phyloP scores from a whole-genome alignment of 2,113 vertebrate genomes.

The Hemicordylus capensis region DNA sequence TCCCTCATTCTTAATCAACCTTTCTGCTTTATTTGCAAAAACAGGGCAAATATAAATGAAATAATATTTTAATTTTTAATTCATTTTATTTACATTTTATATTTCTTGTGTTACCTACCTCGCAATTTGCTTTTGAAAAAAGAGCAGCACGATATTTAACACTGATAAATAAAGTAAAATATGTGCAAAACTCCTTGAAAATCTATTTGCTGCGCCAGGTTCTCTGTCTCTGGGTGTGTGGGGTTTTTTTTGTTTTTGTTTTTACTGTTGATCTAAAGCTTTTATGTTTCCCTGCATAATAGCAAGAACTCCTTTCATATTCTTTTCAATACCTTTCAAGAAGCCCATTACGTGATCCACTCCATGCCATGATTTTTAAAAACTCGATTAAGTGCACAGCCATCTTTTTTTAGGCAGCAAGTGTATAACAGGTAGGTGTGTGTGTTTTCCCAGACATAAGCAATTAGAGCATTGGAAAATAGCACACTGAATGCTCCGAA shows the following conservation, averaged over 20 bases:
- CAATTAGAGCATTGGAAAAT: slow-evolving; percentile 86
- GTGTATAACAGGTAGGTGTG: slow-evolving; percentile 64
- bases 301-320: slow-evolving; percentile 62
- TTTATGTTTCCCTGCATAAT: slow-evolving; percentile 60
- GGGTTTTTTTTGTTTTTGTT: no score
- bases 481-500: slow-evolving; percentile 74
- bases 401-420: slow-evolving; percentile 75
- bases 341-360: slow-evolving; percentile 29
- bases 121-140: neutral
- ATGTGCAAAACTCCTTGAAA: slow-evolving; percentile 26
- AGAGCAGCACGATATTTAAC: no score
- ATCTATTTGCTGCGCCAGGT: slow-evolving; percentile 55
- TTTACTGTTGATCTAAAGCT: slow-evolving; percentile 29
- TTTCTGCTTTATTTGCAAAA: neutral
- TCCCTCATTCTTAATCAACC: neutral
- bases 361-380: slow-evolving; percentile 60
- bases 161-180: neutral
- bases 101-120: neutral
- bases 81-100: neutral
- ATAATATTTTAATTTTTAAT: neutral
- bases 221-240: slow-evolving; percentile 40
- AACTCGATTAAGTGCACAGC: slow-evolving; percentile 74
- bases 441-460: slow-evolving; percentile 72
- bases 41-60: neutral
- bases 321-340: slow-evolving; percentile 70